A percentile compares a stretch with the other conserved stretches of the same genome.
phyloP scores from a whole-genome alignment of 2,113 vertebrate species.

The Reinhardtius hippoglossoides region DNA sequence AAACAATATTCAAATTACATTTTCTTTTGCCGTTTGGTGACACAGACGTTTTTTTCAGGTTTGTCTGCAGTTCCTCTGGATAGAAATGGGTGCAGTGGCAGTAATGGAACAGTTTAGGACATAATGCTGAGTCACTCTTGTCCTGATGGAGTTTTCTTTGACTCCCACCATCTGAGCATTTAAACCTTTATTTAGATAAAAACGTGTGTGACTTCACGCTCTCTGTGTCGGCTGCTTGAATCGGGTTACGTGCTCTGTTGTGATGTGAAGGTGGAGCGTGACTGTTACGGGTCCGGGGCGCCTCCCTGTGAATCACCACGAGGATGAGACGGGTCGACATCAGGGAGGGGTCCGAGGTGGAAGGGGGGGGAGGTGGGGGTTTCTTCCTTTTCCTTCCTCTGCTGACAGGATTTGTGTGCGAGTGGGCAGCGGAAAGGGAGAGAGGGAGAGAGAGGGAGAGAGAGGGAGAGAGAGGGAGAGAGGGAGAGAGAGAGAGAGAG shows the following conservation, averaged over 20 bases:
- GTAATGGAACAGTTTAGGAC: neutral
- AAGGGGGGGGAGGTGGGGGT: too few species aligned
- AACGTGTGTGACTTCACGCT: neutral
- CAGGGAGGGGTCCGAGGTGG: slow-evolving; percentile 56
- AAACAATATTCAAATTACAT: too few species aligned
- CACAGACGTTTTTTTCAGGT: too few species aligned
- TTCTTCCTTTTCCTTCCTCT: slow-evolving; percentile 21
- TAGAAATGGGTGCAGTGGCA: neutral
- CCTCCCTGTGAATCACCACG: slow-evolving; percentile 53
- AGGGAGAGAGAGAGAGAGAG: slow-evolving; percentile 17
- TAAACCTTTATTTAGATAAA: neutral
- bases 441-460: slow-evolving; percentile 21
- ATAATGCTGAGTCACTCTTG: slow-evolving; percentile 53
- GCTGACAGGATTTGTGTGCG: slow-evolving; percentile 53
- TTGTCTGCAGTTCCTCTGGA: slow-evolving; percentile 37
- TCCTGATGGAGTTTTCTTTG: neutral
- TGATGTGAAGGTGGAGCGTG: slow-evolving; percentile 21
- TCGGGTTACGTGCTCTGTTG: neutral
- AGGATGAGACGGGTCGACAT: slow-evolving; percentile 55
- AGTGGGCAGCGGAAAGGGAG: slow-evolving; percentile 35
- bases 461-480: slow-evolving; percentile 16
- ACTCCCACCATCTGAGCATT: neutral
- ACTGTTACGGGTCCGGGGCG: slow-evolving; percentile 43
- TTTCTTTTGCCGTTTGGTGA: neutral
- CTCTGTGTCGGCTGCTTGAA: neutral